Evolutionary conservation across 2,113 vertebrate species (phyloP), one percentile per base, ranked within the genome.

Genomic region (Carassius gibelio): DNA sequence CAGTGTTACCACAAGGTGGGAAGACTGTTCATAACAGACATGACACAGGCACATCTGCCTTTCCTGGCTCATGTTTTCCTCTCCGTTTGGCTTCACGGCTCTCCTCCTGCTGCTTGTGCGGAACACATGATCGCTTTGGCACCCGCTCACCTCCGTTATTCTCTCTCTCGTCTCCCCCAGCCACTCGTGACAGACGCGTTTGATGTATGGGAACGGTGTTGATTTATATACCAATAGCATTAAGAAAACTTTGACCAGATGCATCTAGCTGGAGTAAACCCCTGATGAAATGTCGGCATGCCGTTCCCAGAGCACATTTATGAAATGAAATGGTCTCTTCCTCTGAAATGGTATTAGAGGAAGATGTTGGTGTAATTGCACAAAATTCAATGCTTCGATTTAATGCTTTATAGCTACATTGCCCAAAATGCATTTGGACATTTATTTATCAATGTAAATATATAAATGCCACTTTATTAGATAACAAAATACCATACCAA

Each of bases 1-100:
- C 96, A 89, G 86, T 93, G 93, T 94, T 93, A 92, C 97, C 98
- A 97, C 97, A 96, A 99, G 98, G 98, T 97, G 97, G 96, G 96
- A 95, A 97, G 96, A 94, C 96, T 95, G 95, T 92, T 93, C 92
- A 71, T 88, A 92, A 93, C 90, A 91, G 89, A 93, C 89, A 90
- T 88, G 89, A 91, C 92, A 94, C 86, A 84, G 90, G 88, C 89
- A 61, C 90, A 78, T 88, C 90, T 90, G 79, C 83, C 69, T 85
- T 52, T 84, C 23, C 52, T 30, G 21, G 57, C 72, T 50, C 62
- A 86, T 59, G 78, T 45, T 68, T 83, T 84, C 77, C 59, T 45
- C 34, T 82, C 26, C 45, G 72, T 87, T 91, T 81, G 87, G 86
- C 87, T 86, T 85, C 62, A 84, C 68, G 75, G 75, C 21, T 75